Base-by-base conservation (phyloP, 2,113 vertebrate genomes). In the Tonatia bakeri region DNA sequence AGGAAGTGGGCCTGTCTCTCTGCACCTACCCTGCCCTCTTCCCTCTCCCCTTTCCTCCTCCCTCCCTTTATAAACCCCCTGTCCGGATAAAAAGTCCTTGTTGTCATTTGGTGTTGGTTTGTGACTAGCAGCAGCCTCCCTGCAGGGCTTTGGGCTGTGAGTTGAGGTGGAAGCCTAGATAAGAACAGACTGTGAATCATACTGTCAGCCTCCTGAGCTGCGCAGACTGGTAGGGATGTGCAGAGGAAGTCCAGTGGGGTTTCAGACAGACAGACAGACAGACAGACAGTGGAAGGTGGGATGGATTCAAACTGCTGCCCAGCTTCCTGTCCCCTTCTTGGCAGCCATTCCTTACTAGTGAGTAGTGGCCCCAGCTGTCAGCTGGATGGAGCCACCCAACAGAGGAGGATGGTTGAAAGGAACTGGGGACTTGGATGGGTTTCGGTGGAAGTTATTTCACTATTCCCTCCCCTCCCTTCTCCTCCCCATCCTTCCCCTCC, bases 1-100 rank as follows among this genome's bases (percentile, higher is more conserved):
- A 72, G 94, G 70, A 94, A 96, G 61, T 77, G 93, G 56, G 65
- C 80, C 52, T 47, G 69, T 82, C 38, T 64, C 64, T 77, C 45
- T 24, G 59, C 43, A 33, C 31, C 26, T 24, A 28, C 56, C 31
- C 43, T 31, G 59, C 54, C 50, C 50, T 43, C 83, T 56, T 70
- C 77, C 70, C 50, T 31, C 61, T 79, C 54, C 87, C 80, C 47
- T 54, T 77, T 38, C 26, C 86, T 81, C 77, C 26, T 67, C 72
- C 43, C 56, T 64, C 69, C 52, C 11, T 76, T 87, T 69, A 36
- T 52, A 73, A 50, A 26, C 54, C n/a, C 67, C 28, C 90, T 77
- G 85, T 59, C 72, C 75, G 40, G 43, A 36, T 40, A 87, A 91
- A 56, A 94, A 92, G 59, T 90, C 38, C 56, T 79, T 67, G 15